phyloP scores from a whole-genome alignment of 2,888 invertebrate genomes.

The Drosophila parthenogenetica region DNA sequence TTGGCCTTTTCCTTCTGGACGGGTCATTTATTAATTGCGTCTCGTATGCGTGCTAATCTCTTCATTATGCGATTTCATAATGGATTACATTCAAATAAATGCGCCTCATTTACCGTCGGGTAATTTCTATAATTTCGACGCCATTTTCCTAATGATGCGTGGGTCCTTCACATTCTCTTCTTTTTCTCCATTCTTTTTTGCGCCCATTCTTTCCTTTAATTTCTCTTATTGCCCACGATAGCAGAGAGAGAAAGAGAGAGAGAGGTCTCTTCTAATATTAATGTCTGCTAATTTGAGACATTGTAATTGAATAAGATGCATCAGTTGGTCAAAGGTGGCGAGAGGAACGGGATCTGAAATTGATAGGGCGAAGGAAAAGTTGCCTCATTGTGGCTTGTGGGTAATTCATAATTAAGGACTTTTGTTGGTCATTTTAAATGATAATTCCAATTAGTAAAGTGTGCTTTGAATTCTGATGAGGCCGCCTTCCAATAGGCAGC shows the following conservation, averaged over 20 bases:
- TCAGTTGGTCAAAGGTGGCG: slow-evolving; percentile 46
- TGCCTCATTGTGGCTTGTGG: not conserved
- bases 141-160: slow-evolving; percentile 76
- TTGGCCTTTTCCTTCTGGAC: slow-evolving; percentile 22
- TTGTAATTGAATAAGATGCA: slow-evolving; percentile 76
- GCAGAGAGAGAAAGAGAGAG: slow-evolving; percentile 8
- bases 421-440: slow-evolving; percentile 13
- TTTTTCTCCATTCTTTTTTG: not conserved
- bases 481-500: not conserved
- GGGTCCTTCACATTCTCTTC: slow-evolving; percentile 22
- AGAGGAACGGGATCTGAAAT: slow-evolving; percentile 27
- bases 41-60: slow-evolving; percentile 75
- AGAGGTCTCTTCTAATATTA: slow-evolving; percentile 56
- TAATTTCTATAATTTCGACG: slow-evolving; percentile 79
- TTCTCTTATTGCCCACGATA: not conserved
- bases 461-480: slow-evolving; percentile 5
- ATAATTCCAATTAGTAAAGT: slow-evolving; percentile 29
- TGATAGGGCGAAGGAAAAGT: slow-evolving; percentile 36
- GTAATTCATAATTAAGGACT: slow-evolving; percentile 42
- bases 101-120: slow-evolving; percentile 71
- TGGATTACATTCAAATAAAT: slow-evolving; percentile 81
- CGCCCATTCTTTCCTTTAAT: not conserved
- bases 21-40: slow-evolving; percentile 79
- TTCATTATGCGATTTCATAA: slow-evolving; percentile 81
- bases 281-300: slow-evolving; percentile 73